Evolutionary conservation across 2,888 invertebrate genomes (phyloP).

Genomic region (Margaritifera margaritifera): DNA sequence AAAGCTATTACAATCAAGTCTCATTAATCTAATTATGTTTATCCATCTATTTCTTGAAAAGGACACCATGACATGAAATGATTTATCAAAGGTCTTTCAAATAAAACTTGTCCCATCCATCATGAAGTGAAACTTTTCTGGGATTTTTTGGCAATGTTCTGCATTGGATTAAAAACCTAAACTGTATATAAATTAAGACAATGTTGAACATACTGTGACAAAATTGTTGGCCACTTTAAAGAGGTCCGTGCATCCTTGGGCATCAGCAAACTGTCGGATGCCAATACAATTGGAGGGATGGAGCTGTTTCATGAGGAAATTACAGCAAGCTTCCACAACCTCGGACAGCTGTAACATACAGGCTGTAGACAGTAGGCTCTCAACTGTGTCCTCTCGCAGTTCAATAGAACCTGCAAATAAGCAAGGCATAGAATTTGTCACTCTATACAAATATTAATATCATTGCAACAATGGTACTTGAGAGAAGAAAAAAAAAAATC

Average conservation of each 20-base stretch:
- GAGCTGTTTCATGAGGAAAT: constrained; percentile 89
- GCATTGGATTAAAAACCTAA: too few relatives aligned
- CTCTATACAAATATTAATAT: constrained; percentile 5
- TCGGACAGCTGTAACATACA: constrained; percentile 88
- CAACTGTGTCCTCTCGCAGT: constrained; percentile 91
- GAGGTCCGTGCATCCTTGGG: constrained; percentile 86
- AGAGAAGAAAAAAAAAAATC: background rate
- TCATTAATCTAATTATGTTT: too few relatives aligned
- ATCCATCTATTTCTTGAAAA: too few relatives aligned
- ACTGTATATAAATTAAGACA: background rate
- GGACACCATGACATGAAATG: too few relatives aligned
- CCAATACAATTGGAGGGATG: constrained; percentile 96
- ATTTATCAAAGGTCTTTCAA: too few relatives aligned
- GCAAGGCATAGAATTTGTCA: background rate
- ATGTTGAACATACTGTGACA: constrained; percentile 80
- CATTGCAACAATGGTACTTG: background rate
- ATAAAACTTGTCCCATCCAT: too few relatives aligned
- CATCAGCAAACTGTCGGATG: constrained; percentile 92
- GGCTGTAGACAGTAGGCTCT: constrained; percentile 88
- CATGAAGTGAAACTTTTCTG: too few relatives aligned
- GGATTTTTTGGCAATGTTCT: too few relatives aligned
- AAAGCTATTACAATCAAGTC: too few relatives aligned
- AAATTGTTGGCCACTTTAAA: constrained; percentile 87
- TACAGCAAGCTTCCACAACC: constrained; percentile 91
- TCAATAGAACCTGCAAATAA: constrained; percentile 79